Conservation (phyloP, 2,797 vertebrate species). For the Anabas testudineus region DNA sequence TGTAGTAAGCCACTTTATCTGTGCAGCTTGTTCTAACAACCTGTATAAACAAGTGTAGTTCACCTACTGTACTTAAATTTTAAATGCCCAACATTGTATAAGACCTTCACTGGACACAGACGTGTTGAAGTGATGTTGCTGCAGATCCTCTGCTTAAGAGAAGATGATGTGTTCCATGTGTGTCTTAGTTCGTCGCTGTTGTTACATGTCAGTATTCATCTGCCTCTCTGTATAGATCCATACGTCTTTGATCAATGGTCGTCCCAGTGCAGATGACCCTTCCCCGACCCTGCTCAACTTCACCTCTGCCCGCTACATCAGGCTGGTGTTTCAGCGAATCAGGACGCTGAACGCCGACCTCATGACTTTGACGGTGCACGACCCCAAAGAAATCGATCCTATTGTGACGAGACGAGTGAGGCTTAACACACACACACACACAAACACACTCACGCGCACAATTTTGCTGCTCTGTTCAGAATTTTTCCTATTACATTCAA, state of each 20-base stretch:
- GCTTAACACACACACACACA: constrained; percentile 7
- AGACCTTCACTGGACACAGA: no score
- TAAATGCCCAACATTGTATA: no score
- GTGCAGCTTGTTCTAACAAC: no score
- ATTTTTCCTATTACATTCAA: background rate
- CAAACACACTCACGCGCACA: no score
- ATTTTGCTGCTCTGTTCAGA: background rate
- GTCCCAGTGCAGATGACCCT: constrained; percentile 95
- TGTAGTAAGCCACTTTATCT: no score
- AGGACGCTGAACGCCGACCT: constrained; percentile 96
- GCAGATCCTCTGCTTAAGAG: no score
- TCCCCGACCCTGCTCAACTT: constrained; percentile 91
- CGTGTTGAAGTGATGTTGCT: no score
- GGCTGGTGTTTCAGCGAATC: constrained; percentile 93
- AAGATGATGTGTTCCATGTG: no score
- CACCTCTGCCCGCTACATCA: constrained; percentile 95
- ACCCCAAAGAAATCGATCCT: constrained; percentile 90
- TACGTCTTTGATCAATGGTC: constrained; percentile 94
- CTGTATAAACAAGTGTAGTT: no score
- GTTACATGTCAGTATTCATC: constrained; percentile 6
- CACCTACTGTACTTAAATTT: no score
- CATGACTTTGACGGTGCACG: constrained; percentile 92
- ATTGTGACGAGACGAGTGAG: constrained; percentile 96
- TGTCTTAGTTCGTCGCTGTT: background rate
- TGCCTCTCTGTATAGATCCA: constrained; percentile 87